Base-by-base conservation (phyloP, 2,888 invertebrate genomes). In the Maniola hyperantus region DNA sequence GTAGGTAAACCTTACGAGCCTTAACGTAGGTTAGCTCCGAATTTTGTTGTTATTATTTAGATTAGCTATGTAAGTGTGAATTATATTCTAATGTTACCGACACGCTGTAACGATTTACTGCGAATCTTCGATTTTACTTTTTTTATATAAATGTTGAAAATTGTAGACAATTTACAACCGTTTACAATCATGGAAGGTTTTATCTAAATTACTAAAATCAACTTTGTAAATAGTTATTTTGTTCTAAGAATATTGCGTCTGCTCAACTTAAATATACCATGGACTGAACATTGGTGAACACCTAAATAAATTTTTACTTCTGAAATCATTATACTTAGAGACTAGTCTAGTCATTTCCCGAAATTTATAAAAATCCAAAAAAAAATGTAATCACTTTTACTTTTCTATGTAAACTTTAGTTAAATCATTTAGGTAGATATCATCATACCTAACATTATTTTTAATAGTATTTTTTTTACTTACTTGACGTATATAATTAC, bases 191-290 rank as follows among this genome's bases (percentile, higher is more conserved):
- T 68, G 68, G 61, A 58, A 68, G 58, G 83, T 87, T 89, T 84
- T 84, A 84, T 83, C 84, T 77, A 81, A 81, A 83, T 73, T 67
- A n/a, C n/a, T n/a, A n/a, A 79, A 82, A 83, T 80, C 80, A 87
- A 88, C 87, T 88, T 88, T 91, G 88, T 91, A 91, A 87, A 89
- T 89, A 87, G 83, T 83, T 84, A 83, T 88, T 89, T 84, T 84
- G 88, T 88, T 90, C 81, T 90, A 90, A 90, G 88, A 83, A 85
- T 85, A 78, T 85, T 84, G 89, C 82, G 86, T 90, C 90, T 91
- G 92, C 91, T 92, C 92, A 91, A 91, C 86, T 89, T 87, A 83
- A 87, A 87, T 84, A 83, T 88, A 85, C 81, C 79, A 84, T 85
- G 86, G 86, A 87, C 87, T 88, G 86, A 86, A 79, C 72, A 76